Percentiles rank a stretch among this genome's conserved stretches.
These are phyloP conservation scores for Pycnomerus fuliginosus DNA, from an alignment of 2,888 invertebrate species.

Conservation along the genomic window DNA sequence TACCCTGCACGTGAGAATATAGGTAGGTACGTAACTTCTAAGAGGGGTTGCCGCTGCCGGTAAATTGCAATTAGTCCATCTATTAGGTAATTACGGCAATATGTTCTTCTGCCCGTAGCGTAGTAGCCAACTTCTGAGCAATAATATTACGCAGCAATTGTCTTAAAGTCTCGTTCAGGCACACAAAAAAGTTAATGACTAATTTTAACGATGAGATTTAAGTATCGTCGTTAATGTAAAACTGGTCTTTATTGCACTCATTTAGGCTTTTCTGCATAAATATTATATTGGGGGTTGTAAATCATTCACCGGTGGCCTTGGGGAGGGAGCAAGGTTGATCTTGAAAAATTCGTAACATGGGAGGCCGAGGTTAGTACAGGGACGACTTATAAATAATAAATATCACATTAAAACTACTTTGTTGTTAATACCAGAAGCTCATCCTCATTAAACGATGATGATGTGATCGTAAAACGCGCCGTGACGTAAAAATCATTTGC, in stretches of 20 bases:
- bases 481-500: too few species aligned
- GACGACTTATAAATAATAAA: too few species aligned
- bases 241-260: constrained; percentile 48
- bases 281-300: constrained; percentile 40
- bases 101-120: constrained; percentile 13
- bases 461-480: too few species aligned
- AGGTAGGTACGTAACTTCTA: too few species aligned
- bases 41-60: too few species aligned
- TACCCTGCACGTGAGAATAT: too few species aligned
- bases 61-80: constrained; percentile 11
- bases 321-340: too few species aligned
- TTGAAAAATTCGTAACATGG: too few species aligned
- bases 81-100: constrained; percentile 15
- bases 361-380: too few species aligned
- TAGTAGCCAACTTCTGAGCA: constrained; percentile 19
- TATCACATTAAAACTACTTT: too few species aligned
- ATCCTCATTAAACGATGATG: too few species aligned
- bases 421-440: too few species aligned
- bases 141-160: constrained; percentile 20
- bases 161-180: constrained; percentile 9
- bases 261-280: constrained; percentile 45
- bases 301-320: constrained; percentile 28
- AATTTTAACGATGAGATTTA: constrained; percentile 50
- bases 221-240: constrained; percentile 48
- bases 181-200: constrained; percentile 50